Base-by-base conservation (phyloP, 2,888 invertebrate species). In the Sericinus montela region DNA sequence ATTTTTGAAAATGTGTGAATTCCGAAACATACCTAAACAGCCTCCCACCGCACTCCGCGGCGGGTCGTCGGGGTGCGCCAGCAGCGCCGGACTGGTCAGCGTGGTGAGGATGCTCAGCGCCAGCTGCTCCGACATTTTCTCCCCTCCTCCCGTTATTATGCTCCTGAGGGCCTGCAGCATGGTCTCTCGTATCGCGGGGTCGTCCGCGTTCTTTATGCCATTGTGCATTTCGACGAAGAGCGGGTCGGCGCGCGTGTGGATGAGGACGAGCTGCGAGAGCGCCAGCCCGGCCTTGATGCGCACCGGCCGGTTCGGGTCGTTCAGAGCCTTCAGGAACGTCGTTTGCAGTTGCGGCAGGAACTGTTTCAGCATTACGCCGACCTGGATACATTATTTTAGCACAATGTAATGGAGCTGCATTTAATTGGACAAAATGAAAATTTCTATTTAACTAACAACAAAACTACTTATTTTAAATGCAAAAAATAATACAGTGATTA, bases 281-380 rank as follows among this genome's bases (percentile, higher is more conserved):
- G 98, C 98, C 42, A 91, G 90, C 0, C 96, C 98, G 7, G 98
- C 97, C 86, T 95, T 95, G 60, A 98, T 91, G 53, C 98, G 91
- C 13, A 98, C 98, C 56, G 92, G 90, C 49, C 98, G 91, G 78
- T 95, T 95, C 19, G 94, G 92, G 80, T 99, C 99, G 74, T 95
- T 94, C 47, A 99, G 89, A 3, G 98, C 96, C 86, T 98, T 98
- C 45, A 98, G 91, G 88, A 99, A 99, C 13, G 99, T 99, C 1
- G 98, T 98, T 90, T 99, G 99, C 32, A 99, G 91, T 85, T 99
- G 99, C 1, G 99, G 99, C 67, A 99, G 91, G 89, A 99, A 99
- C 76, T 99, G 98, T 80, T 98, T 98, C 77, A 99, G 85, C 94
- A 97, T 95, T 30, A 94, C 92, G 37, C 98, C 98, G 55, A 98